These are phyloP conservation scores for Samia ricini DNA, from an alignment of 1,140 invertebrate genomes.

Conservation along the genomic window DNA sequence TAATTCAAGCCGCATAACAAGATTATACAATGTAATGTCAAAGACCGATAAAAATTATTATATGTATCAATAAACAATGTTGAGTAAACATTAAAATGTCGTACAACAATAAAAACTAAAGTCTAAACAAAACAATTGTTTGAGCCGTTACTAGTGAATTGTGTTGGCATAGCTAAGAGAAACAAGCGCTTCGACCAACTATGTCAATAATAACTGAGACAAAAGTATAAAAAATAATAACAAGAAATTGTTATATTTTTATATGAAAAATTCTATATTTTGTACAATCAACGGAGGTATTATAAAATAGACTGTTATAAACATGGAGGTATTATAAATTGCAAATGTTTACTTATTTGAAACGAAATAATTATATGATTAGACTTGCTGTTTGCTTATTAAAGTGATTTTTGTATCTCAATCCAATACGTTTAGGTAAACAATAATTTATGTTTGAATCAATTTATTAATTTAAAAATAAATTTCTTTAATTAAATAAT, in stretches of 20 bases:
- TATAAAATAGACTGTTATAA: neutral
- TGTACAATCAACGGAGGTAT: neutral
- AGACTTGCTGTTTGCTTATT: neutral
- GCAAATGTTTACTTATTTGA: neutral
- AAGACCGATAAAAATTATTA: neutral
- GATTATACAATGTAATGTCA: neutral
- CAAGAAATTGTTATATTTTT: neutral
- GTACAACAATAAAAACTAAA: conserved; percentile 3
- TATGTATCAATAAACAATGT: neutral
- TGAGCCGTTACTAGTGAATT: neutral
- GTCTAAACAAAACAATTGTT: neutral
- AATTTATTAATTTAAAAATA: no score
- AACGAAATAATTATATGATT: neutral
- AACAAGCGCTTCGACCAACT: conserved; percentile 8
- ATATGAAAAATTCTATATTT: neutral
- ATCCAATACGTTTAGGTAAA: no score
- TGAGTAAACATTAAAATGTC: neutral
- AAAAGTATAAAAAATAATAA: neutral
- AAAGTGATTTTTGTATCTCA: no score
- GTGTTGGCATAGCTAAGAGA: neutral
- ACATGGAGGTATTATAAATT: neutral
- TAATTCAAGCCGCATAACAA: neutral
- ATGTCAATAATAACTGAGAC: neutral
- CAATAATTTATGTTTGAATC: no score
- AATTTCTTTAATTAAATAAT: no score